Evolutionary conservation across 2,888 invertebrate species (phyloP).

Genomic region (Eristalis intricaria): DNA sequence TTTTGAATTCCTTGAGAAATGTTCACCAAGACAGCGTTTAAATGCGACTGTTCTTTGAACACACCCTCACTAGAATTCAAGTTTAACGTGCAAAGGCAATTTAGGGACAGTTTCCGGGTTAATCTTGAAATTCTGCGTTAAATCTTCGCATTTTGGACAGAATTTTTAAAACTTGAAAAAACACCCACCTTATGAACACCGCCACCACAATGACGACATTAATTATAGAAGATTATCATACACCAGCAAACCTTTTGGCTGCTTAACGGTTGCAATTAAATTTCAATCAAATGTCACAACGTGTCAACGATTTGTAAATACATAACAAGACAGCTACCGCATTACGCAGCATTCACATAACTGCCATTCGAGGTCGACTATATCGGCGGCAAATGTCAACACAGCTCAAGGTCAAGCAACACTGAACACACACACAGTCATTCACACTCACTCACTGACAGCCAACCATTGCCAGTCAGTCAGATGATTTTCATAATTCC

Average conservation of each 20-base stretch:
- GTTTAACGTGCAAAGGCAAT: too few relatives aligned
- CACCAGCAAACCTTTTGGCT: not conserved
- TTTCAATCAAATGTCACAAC: not conserved
- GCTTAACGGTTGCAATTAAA: not conserved
- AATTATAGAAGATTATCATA: too few relatives aligned
- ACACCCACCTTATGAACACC: too few relatives aligned
- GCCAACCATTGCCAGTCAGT: not conserved
- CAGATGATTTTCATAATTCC: not conserved
- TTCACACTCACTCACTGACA: not conserved
- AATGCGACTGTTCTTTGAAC: too few relatives aligned
- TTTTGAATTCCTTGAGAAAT: not conserved
- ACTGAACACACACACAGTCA: not conserved
- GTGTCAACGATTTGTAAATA: not conserved
- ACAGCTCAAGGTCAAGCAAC: not conserved
- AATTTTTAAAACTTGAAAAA: too few relatives aligned
- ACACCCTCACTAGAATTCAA: too few relatives aligned
- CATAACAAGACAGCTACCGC: not conserved
- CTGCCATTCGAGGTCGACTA: not conserved
- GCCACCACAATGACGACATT: too few relatives aligned
- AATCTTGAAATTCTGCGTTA: too few relatives aligned
- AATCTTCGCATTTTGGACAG: too few relatives aligned
- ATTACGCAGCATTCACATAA: not conserved
- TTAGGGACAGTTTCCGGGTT: too few relatives aligned
- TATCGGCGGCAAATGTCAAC: not conserved
- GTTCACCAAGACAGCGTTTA: too few relatives aligned